Base-by-base conservation (phyloP, 2,797 vertebrate genomes). In the Microctenopoma lineatum region DNA sequence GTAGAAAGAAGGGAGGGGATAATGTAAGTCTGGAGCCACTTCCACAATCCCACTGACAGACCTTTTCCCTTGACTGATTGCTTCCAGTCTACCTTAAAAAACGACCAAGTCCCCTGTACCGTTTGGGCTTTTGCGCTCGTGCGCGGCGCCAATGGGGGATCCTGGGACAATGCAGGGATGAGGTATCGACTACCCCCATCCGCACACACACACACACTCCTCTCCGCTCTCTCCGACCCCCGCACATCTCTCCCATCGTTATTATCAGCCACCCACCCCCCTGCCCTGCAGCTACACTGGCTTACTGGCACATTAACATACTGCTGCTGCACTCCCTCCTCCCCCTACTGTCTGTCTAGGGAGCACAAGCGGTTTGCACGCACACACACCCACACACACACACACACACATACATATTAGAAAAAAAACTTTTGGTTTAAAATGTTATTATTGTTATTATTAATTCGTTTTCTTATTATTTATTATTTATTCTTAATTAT, bases 71-170 rank as follows among this genome's bases (percentile, higher is more conserved):
- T 67, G 84, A 77, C 69, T 89, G 89, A 93, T 92, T 88, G 73
- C 86, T 90, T 89, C 90, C 92, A 93, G 92, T 90, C 90, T 77
- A 73, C 80, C 84, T 84, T 85, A 77, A 90, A 89, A 84, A 79
- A n/a, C 70, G 56, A 38, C 58, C 48, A 74, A 67, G 70, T 59
- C 81, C 60, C 60, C 73, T 72, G 63, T 59, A 60, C 59, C 59
- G 61, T 66, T 82, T 57, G 70, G 81, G 70, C 66, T 80, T 70
- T 64, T 73, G 85, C 81, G 79, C 83, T 89, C 83, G 87, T 85
- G 78, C 73, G 71, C 80, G 92, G 93, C 92, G 93, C 93, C 94
- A 93, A 89, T 86, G 83, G 87, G 84, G 85, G 87, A 88, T 90
- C 81, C 88, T 80, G 68, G 85, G 90, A 92, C 91, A 94, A 92